phyloP scores from a whole-genome alignment of 1,140 invertebrate species.

The Drosophila kepulauana region DNA sequence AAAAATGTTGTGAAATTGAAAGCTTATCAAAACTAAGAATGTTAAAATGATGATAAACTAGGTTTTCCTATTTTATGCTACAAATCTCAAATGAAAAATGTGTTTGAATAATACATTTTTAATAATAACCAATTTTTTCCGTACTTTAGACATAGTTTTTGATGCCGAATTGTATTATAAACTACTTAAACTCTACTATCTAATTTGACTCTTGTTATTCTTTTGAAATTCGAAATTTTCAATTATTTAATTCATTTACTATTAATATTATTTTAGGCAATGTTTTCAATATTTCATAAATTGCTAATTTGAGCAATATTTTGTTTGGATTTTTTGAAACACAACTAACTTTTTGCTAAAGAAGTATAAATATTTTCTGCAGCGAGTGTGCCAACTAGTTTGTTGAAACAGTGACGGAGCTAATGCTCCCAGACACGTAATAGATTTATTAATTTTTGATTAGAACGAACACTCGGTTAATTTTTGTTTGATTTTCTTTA shows the following conservation, averaged over 20 bases:
- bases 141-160: slow-evolving; percentile 2
- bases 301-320: not conserved
- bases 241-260: not conserved
- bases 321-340: not conserved
- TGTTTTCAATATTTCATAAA: not conserved
- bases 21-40: too few relatives aligned
- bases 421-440: slow-evolving; percentile 3
- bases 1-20: too few relatives aligned
- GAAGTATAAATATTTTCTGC: not conserved
- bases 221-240: not conserved
- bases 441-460: not conserved
- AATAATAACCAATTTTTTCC: too few relatives aligned
- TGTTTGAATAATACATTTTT: too few relatives aligned
- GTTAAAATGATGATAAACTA: too few relatives aligned
- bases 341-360: slow-evolving; percentile 41
- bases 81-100: too few relatives aligned
- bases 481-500: slow-evolving; percentile 18
- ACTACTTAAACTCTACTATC: too few relatives aligned
- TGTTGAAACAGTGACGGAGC: not conserved
- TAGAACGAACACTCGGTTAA: slow-evolving; percentile 2
- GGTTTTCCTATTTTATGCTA: too few relatives aligned
- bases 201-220: not conserved
- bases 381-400: slow-evolving; percentile 7
- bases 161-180: too few relatives aligned
- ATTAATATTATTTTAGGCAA: slow-evolving; percentile 3